These are phyloP conservation scores for Miniopterus natalensis DNA, from an alignment of 2,113 vertebrate species.

Conservation along the genomic window DNA sequence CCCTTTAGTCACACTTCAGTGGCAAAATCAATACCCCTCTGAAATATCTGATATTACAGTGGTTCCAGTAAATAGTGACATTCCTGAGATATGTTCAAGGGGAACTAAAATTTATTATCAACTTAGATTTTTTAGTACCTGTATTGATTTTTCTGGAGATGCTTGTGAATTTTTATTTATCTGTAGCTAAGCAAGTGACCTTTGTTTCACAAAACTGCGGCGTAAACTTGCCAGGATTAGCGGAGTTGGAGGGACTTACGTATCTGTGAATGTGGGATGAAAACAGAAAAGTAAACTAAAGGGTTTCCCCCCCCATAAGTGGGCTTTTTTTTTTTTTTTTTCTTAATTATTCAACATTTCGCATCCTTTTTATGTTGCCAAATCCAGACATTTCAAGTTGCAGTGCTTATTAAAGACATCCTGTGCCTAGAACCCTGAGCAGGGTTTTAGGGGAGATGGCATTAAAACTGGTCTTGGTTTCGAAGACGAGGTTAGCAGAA, in stretches of 20 bases:
- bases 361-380: constrained; percentile 41
- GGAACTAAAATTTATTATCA: constrained; percentile 92
- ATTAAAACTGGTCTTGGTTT: background rate
- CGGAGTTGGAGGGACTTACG: background rate
- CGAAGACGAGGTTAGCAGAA: background rate
- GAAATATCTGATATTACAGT: constrained; percentile 91
- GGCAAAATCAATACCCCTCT: constrained; percentile 91
- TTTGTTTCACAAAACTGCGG: constrained; percentile 84
- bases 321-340: constrained; percentile 49
- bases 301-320: constrained; percentile 37
- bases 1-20: constrained; percentile 93
- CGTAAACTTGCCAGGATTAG: constrained; percentile 76
- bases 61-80: constrained; percentile 91
- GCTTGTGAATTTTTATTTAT: constrained; percentile 92
- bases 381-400: background rate
- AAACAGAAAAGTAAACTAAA: constrained; percentile 59
- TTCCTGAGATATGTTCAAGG: constrained; percentile 88
- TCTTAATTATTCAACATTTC: constrained; percentile 45
- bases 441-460: background rate
- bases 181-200: constrained; percentile 88
- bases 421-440: background rate
- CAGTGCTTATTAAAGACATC: background rate
- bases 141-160: constrained; percentile 89
- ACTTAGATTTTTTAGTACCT: constrained; percentile 90
- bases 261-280: background rate